Percentiles rank a stretch among this genome's conserved stretches.
Evolutionary conservation across 2,797 vertebrate species (phyloP).

Genomic region (Myioborus miniatus): DNA sequence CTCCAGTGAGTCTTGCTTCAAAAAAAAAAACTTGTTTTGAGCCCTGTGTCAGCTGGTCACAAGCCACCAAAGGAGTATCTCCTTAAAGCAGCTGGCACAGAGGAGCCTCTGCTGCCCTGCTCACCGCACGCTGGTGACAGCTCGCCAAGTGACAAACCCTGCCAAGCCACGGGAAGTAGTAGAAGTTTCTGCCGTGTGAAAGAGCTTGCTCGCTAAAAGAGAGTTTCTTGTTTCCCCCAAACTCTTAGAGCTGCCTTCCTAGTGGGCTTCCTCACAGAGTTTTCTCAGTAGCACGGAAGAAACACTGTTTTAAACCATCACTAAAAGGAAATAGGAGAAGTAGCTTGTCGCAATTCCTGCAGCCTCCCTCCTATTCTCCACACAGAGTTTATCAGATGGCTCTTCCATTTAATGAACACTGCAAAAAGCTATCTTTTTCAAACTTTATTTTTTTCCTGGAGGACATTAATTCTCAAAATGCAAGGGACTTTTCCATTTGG

Average conservation of each 20-base stretch:
- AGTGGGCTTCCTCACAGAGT: neutral
- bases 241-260: neutral
- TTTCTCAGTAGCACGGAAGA: neutral
- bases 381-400: neutral
- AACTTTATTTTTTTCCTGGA: neutral
- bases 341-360: neutral
- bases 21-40: neutral
- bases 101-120: neutral
- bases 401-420: neutral
- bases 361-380: neutral
- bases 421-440: neutral
- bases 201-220: neutral
- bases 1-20: neutral
- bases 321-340: neutral
- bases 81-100: neutral
- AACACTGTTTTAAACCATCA: neutral
- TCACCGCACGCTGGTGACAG: accelerated
- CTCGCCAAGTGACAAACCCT: neutral
- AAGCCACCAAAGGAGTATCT: neutral
- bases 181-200: neutral
- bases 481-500: neutral
- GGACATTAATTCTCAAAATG: neutral
- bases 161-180: neutral
- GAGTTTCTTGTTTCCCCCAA: neutral
- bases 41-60: neutral